Conservation (phyloP, 2,888 invertebrate genomes). For the Acanthosepion pharaonis region DNA sequence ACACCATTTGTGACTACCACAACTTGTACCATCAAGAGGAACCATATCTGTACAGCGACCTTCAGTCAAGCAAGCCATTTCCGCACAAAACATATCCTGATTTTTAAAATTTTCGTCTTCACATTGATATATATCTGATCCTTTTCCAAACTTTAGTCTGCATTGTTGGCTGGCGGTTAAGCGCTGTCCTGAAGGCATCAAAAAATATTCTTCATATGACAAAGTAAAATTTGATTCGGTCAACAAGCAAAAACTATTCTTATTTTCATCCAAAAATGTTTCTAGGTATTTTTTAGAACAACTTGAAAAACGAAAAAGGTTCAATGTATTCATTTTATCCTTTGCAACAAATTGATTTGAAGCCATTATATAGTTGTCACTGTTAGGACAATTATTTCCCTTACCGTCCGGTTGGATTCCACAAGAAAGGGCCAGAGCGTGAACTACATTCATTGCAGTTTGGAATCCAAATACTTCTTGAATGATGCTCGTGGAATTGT, state of each 20-base stretch:
- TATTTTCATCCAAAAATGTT: neutral
- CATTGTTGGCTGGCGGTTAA: neutral
- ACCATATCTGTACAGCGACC: neutral
- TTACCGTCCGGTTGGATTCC: neutral
- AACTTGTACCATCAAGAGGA: conserved; percentile 4
- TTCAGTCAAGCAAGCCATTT: neutral
- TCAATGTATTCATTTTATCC: neutral
- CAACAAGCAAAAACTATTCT: neutral
- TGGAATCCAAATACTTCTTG: neutral
- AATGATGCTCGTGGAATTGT: neutral
- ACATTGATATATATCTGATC: neutral
- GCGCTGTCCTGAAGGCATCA: neutral
- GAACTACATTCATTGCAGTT: neutral
- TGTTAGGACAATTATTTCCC: neutral
- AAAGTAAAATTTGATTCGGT: too few species aligned
- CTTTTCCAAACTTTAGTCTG: neutral
- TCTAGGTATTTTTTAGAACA: neutral
- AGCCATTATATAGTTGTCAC: neutral
- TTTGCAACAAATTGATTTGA: neutral
- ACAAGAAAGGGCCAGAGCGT: neutral
- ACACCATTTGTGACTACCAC: neutral
- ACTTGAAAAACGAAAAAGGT: neutral
- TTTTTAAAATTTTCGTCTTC: neutral
- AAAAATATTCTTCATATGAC: neutral
- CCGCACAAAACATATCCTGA: neutral